phyloP scores from a whole-genome alignment of 1,140 invertebrate species.

The Bombus huntii region DNA sequence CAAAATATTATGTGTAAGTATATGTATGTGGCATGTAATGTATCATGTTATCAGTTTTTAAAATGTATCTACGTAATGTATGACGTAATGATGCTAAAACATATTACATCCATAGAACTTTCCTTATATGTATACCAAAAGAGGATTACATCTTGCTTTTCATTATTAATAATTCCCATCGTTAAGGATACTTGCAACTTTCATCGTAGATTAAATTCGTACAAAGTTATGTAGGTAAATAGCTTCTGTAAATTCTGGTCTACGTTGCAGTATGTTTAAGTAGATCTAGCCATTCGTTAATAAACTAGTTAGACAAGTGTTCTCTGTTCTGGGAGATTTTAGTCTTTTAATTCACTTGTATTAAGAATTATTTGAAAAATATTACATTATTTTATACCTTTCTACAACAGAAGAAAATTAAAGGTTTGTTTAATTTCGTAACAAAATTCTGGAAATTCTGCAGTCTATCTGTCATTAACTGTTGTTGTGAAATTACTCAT shows the following conservation, averaged over 20 bases:
- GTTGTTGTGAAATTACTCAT: background rate
- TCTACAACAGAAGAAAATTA: background rate
- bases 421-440: background rate
- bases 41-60: too few species aligned
- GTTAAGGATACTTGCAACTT: background rate
- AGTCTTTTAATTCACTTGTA: too few species aligned
- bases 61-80: too few species aligned
- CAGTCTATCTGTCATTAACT: background rate
- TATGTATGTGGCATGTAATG: too few species aligned
- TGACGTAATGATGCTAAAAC: background rate
- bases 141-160: background rate
- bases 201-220: background rate
- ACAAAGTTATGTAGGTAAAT: background rate
- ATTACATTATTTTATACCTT: too few species aligned
- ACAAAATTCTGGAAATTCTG: background rate
- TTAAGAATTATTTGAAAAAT: too few species aligned
- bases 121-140: background rate
- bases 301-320: too few species aligned
- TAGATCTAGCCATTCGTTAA: too few species aligned
- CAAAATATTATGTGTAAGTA: too few species aligned
- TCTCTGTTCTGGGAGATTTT: too few species aligned
- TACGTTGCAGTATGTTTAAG: background rate
- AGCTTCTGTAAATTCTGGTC: background rate
- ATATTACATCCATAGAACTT: background rate
- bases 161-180: background rate